Percentiles rank a stretch among this genome's conserved stretches.
phyloP scores from a whole-genome alignment of 2,113 vertebrate genomes.

The Chroicocephalus ridibundus region DNA sequence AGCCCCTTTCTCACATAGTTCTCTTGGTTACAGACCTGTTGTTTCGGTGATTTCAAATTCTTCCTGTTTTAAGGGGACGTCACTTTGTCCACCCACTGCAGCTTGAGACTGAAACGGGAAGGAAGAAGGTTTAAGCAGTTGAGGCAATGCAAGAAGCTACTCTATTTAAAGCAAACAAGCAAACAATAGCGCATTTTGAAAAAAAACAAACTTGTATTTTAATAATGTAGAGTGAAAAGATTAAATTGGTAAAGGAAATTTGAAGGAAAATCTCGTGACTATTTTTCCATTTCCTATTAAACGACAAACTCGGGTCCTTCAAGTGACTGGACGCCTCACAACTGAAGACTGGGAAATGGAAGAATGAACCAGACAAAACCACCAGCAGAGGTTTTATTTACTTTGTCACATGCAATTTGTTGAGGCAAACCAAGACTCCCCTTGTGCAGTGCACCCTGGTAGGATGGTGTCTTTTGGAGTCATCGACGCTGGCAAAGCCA shows the following conservation, averaged over 20 bases:
- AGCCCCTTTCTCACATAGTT: not conserved
- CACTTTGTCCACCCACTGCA: constrained; percentile 76
- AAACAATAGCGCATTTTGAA: not conserved
- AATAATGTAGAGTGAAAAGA: not conserved
- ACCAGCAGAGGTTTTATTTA: not conserved
- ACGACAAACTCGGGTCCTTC: not conserved
- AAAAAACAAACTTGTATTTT: rapidly evolving
- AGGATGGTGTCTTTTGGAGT: not conserved
- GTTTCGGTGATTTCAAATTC: constrained; percentile 86
- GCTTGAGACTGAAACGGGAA: constrained; percentile 83
- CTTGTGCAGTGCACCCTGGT: not conserved
- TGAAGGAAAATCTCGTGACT: not conserved
- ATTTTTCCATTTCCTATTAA: not conserved
- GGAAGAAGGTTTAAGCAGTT: not conserved
- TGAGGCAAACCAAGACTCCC: not conserved
- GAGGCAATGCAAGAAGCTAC: not conserved
- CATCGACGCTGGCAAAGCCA: not conserved
- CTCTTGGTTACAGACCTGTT: constrained; percentile 76
- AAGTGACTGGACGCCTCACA: not conserved
- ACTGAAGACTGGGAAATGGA: not conserved
- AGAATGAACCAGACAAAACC: not conserved
- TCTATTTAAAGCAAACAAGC: not conserved
- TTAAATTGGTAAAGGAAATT: not conserved
- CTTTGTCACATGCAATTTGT: not conserved
- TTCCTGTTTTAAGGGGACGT: constrained; percentile 84